Percentiles rank a stretch among this genome's conserved stretches.
phyloP scores from a whole-genome alignment of 2,113 vertebrate species.

The Macaca mulatta region DNA sequence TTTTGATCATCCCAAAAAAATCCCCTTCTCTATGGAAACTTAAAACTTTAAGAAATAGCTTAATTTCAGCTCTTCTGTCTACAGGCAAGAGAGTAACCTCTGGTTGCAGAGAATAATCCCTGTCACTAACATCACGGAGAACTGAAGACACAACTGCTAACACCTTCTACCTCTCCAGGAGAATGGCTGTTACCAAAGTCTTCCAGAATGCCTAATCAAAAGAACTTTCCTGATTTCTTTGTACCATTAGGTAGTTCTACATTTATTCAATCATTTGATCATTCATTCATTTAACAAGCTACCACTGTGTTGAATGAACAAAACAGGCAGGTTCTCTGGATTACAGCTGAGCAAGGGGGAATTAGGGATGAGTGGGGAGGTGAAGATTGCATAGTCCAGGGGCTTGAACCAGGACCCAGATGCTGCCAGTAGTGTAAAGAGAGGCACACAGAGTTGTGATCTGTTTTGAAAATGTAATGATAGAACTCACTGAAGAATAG shows the following conservation, averaged over 20 bases:
- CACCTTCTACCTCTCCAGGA: neutral
- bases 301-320: neutral
- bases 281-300: neutral
- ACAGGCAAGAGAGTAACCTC: neutral
- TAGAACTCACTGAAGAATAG: neutral
- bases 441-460: too few species aligned
- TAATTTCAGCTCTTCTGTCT: slow-evolving; percentile 3
- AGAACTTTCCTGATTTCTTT: neutral
- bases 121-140: neutral
- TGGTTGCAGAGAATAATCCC: neutral
- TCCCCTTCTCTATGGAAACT: neutral
- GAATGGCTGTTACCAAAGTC: neutral
- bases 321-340: neutral
- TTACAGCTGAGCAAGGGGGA: neutral
- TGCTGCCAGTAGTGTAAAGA: neutral
- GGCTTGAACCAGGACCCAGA: neutral
- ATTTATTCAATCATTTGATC: neutral
- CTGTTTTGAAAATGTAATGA: neutral
- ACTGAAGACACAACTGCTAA: neutral
- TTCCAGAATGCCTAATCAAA: neutral
- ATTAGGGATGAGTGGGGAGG: neutral
- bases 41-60: neutral
- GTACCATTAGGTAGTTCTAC: neutral
- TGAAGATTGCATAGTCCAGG: fast-evolving
- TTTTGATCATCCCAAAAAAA: neutral